phyloP scores from a whole-genome alignment of 1,140 invertebrate species.

The Pseudomyrmex cubaensis region DNA sequence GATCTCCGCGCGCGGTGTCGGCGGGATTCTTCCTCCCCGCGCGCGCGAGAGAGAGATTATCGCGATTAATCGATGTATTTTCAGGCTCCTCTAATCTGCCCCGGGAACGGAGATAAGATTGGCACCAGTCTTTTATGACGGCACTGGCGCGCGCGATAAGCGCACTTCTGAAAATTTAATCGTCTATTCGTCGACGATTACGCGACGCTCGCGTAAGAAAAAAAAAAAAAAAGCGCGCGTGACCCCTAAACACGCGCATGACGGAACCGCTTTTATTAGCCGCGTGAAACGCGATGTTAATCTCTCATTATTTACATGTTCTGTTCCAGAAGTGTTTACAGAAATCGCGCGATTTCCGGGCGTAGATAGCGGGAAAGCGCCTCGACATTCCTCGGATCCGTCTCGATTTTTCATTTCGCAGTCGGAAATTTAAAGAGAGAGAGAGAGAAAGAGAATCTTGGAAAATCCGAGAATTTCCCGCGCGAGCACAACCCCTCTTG shows the following conservation, averaged over 20 bases:
- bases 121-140: constrained; percentile 10
- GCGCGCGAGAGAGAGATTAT: not conserved
- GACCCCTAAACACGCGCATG: constrained; percentile 1
- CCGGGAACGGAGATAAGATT: constrained; percentile 59
- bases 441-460: no score
- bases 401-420: no score
- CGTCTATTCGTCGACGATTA: constrained; percentile 21
- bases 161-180: constrained; percentile 41
- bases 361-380: no score
- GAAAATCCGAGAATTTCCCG: not conserved
- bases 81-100: constrained; percentile 41
- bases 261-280: constrained; percentile 11
- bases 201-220: not conserved
- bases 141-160: constrained; percentile 38
- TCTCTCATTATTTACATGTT: not conserved
- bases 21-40: no score
- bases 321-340: not conserved
- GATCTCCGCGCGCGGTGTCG: no score
- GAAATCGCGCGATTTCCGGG: not conserved
- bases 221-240: not conserved
- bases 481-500: not conserved
- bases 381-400: no score
- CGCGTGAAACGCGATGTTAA: not conserved
- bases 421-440: not conserved
- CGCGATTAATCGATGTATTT: constrained; percentile 51